Evolutionary conservation across 2,113 vertebrate species (phyloP), one percentile per base, ranked within the genome.

Genomic region (Corvus moneduloides): DNA sequence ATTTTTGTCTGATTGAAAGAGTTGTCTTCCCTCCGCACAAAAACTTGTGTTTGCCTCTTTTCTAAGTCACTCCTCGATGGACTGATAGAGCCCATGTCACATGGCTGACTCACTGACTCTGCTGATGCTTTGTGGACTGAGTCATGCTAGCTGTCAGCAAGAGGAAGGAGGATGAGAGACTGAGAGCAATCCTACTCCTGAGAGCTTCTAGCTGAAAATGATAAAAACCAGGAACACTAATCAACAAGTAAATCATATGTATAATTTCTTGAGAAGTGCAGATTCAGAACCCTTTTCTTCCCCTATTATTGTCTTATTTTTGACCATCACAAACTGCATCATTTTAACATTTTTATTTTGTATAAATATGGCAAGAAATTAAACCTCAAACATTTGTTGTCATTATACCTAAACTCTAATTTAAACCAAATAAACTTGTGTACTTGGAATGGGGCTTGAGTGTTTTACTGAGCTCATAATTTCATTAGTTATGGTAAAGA

Each of bases 1-100:
- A 52, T 89, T 89, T 95, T 87, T 94, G 69, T 80, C 79, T 69
- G 14, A 43, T 5, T 74, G 59, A 79, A 85, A 77, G 27, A 44
- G 27, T 13, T 91, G 54, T 66, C 74, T 95, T 93, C 30, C 85
- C 59, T 86, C 46, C 91, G 59, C 48, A 87, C 16, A 49, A 33
- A 77, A 80, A n/a, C 10, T 55, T 73, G 14, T 62, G 35, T 73
- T 82, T 76, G 32, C 22, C 41, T 48, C 58, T 91, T 91, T 84
- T 69, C 88, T 20, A 64, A 82, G 16, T 83, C 32, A 24, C 1
- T 9, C 48, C 43, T 71, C 5, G 33, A 24, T 66, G 79, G 81
- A 41, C 58, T 56, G 58, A 39, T 7, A 8, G 46, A 58, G 67
- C 83, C 49, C 21, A 0, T 76, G 81, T 66, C 87, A 49, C 46